Evolutionary conservation across 2,888 invertebrate genomes (phyloP).

Genomic region (Temnothorax unifasciatus): DNA sequence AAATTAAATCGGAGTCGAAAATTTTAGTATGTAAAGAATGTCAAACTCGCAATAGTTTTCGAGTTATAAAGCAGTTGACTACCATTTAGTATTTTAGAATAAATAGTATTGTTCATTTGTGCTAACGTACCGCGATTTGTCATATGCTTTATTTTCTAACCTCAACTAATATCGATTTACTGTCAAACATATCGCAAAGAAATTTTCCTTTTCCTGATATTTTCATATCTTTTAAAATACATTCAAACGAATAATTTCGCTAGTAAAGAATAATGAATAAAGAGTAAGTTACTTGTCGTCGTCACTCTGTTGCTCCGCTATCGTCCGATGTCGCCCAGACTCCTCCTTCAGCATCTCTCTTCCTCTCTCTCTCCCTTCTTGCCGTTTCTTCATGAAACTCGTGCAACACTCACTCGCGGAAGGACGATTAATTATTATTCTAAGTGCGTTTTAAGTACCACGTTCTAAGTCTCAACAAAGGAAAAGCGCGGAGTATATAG

Average conservation of each 20-base stretch:
- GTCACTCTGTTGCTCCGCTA: background rate
- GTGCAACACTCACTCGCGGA: background rate
- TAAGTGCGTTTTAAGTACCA: background rate
- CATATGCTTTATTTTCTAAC: background rate
- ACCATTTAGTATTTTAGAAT: too few species aligned
- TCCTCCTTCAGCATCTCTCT: background rate
- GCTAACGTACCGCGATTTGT: background rate
- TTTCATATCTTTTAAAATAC: background rate
- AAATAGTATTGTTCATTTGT: background rate
- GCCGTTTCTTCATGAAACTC: background rate
- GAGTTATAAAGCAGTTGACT: too few species aligned
- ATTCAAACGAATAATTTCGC: background rate
- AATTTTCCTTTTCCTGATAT: background rate
- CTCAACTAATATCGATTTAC: background rate
- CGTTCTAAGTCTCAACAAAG: background rate
- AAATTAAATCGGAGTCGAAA: background rate
- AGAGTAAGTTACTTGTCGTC: background rate
- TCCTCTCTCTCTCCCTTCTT: background rate
- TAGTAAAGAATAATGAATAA: conserved; percentile 7
- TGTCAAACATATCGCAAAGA: background rate
- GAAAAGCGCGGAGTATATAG: background rate
- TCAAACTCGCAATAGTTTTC: background rate
- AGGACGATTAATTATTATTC: background rate
- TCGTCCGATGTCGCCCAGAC: background rate
- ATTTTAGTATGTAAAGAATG: background rate